A percentile compares a stretch with the other conserved stretches of the same genome.
Conservation (phyloP, 2,113 vertebrate genomes). For the Ellobius talpinus region DNA sequence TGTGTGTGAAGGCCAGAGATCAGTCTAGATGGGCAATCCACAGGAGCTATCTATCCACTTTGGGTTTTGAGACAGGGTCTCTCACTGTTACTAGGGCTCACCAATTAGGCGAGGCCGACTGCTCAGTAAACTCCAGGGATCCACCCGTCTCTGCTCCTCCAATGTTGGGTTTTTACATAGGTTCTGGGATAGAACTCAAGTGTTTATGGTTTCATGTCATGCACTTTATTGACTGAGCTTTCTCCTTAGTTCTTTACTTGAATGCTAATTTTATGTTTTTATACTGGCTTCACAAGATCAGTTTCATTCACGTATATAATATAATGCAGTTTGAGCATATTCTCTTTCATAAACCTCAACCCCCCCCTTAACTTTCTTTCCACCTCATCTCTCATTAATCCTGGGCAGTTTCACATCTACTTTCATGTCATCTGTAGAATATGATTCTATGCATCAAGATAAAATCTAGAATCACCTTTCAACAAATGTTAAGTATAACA, state of each 20-base stretch:
- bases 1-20: background rate
- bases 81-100: background rate
- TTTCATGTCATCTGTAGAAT: background rate
- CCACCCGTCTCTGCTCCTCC: background rate
- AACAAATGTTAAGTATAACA: conserved; percentile 21
- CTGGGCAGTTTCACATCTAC: background rate
- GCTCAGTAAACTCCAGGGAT: background rate
- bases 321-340: background rate
- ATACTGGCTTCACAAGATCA: too few species aligned
- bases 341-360: background rate
- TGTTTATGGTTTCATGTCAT: background rate
- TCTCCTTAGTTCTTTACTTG: background rate
- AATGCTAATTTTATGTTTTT: background rate
- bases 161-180: background rate
- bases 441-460: background rate
- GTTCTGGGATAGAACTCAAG: background rate
- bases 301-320: background rate
- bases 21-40: background rate
- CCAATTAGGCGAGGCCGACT: background rate
- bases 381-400: background rate
- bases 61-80: background rate
- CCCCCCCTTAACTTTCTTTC: background rate
- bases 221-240: background rate
- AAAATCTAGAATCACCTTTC: background rate
- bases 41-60: background rate